Base-by-base conservation (phyloP, 2,888 invertebrate genomes). In the Yponomeuta evonymella region DNA sequence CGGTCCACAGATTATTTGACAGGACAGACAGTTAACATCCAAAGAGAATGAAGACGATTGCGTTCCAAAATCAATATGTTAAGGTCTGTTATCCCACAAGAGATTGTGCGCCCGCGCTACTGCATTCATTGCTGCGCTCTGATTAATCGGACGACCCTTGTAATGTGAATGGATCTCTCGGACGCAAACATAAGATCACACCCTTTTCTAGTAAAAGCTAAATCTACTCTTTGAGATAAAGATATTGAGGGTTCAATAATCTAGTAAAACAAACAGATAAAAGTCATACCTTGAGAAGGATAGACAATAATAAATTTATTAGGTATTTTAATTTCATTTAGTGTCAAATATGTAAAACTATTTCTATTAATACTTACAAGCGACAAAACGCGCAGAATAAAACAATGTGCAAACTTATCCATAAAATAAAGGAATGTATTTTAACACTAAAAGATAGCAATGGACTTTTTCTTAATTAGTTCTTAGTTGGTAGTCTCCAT, bases 401-500 rank as follows among this genome's bases (percentile, higher is more conserved):
- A 78, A 79, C 12, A 43, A 15, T 75, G 81, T 84, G 83, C 79
- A 78, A 76, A 79, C 77, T 78, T 81, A 81, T 76, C 75, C 78
- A 77, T 77, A 79, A 70, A 80, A 76, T 83, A 82, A 82, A 82
- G 62, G 69, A 71, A 69, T 70, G 69, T 71, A 30, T 68, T 71
- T 62, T n/a, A 70, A 69, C n/a, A 69, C 43, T 48, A 23, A 71
- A 23, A 43, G 43, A 43, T 8, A 48, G 67, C 36, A n/a, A 9
- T 58, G 15, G 15, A 58, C 51, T 58, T 15, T 23, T 69, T 51
- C 12, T 93, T 93, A 98, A 90, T 97, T 97, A 76, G 98, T 99
- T 88, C 99, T 94, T 75, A 99, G 92, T 84, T 99, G 99, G 86
- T 99, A 99, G 87, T 99, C 99, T 70, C 99, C 99, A 86, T 99